Conservation (phyloP, 2,888 invertebrate genomes). For the Orthonychiurus folsomi region DNA sequence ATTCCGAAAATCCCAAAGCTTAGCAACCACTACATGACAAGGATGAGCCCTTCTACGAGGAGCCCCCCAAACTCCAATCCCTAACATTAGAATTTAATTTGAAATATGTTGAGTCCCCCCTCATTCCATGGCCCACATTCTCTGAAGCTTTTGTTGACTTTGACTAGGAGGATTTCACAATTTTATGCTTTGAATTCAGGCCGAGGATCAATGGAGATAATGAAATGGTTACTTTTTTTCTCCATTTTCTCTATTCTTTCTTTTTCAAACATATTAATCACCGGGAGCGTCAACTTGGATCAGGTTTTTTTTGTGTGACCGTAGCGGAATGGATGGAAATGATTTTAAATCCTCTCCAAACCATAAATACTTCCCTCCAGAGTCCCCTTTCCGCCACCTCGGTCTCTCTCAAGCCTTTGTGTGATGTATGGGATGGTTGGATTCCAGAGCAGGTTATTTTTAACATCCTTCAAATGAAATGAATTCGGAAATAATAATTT, state of each 20-base stretch:
- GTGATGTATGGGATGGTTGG: too few species aligned
- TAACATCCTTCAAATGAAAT: too few species aligned
- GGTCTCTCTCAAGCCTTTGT: too few species aligned
- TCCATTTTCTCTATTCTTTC: not conserved
- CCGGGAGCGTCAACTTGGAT: not conserved
- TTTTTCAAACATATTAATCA: not conserved
- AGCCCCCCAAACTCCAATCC: too few species aligned
- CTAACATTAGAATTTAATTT: too few species aligned
- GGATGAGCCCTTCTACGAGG: not conserved
- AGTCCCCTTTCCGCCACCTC: too few species aligned
- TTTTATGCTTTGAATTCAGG: not conserved
- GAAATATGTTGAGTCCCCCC: too few species aligned
- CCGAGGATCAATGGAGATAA: not conserved
- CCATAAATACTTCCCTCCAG: not conserved
- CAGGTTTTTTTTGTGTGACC: not conserved
- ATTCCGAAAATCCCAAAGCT: not conserved
- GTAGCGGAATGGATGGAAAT: too few species aligned
- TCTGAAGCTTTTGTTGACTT: not conserved
- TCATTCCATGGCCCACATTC: too few species aligned
- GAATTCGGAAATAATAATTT: too few species aligned
- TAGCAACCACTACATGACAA: not conserved
- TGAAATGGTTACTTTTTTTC: not conserved
- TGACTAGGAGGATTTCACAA: not conserved
- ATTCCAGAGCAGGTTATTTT: not conserved
- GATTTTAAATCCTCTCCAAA: not conserved